Conservation (phyloP, 2,797 vertebrate genomes). For the Urocyon cinereoargenteus region DNA sequence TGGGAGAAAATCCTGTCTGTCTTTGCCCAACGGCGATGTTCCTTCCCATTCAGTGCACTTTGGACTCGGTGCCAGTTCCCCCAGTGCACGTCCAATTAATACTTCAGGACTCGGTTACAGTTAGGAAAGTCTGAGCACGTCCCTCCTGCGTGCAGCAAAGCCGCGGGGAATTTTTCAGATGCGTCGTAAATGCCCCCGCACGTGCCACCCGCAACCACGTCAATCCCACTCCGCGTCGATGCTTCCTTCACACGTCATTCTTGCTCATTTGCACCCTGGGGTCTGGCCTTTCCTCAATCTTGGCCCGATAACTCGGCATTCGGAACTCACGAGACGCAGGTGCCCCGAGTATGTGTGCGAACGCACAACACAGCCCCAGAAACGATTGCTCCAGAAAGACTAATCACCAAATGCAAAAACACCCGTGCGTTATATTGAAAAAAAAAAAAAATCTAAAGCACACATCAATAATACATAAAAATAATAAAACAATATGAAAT, state of each 20-base stretch:
- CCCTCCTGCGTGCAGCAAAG: neutral
- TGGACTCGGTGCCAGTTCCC: accelerated
- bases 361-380: neutral
- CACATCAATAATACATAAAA: neutral
- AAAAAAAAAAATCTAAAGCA: neutral
- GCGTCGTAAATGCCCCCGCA: accelerated
- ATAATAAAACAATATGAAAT: neutral
- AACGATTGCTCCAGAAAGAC: neutral
- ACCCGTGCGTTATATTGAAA: accelerated
- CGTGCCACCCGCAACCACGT: accelerated
- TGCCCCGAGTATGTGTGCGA: accelerated
- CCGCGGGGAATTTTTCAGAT: neutral
- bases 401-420: no score
- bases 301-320: neutral
- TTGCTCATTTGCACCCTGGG: neutral
- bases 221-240: no score
- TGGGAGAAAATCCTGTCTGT: neutral
- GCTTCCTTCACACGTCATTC: neutral
- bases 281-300: neutral
- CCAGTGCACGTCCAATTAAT: accelerated
- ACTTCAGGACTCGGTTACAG: no score
- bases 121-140: neutral
- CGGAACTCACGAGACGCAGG: accelerated
- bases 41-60: neutral
- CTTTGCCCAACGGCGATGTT: accelerated